These are phyloP conservation scores for Scaptodrosophila latifasciaeformis DNA, from an alignment of 2,888 invertebrate species.

Conservation along the genomic window DNA sequence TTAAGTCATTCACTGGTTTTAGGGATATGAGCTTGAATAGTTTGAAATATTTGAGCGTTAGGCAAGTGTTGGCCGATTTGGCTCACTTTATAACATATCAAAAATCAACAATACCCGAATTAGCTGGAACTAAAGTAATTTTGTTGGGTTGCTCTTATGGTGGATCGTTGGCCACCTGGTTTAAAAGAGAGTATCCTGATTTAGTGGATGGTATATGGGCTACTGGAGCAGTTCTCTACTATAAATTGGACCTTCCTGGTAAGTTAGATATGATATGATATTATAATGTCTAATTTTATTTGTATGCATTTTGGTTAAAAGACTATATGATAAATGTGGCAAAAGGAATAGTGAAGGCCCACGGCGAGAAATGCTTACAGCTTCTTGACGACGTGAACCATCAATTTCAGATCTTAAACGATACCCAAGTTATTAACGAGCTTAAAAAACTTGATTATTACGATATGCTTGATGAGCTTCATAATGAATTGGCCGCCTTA, in stretches of 20 bases:
- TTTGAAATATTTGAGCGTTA: conserved; percentile 21
- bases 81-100: conserved; percentile 27
- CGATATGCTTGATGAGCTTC: background rate
- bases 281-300: background rate
- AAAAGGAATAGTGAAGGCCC: conserved; percentile 14
- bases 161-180: conserved; percentile 22
- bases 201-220: conserved; percentile 27
- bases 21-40: conserved; percentile 20
- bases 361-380: conserved; percentile 25
- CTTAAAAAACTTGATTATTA: conserved; percentile 21
- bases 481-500: conserved; percentile 20
- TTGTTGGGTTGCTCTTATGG: conserved; percentile 36
- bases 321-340: conserved; percentile 24
- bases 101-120: conserved; percentile 12
- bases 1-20: background rate
- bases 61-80: conserved; percentile 34
- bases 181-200: conserved; percentile 26
- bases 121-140: conserved; percentile 28
- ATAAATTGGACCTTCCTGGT: conserved; percentile 24
- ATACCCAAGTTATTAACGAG: background rate
- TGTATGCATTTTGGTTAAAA: too few relatives aligned
- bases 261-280: background rate
- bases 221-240: conserved; percentile 13
- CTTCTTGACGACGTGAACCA: conserved; percentile 6
- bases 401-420: background rate